A percentile compares a stretch with the other conserved stretches of the same genome.
phyloP scores from a whole-genome alignment of 2,888 invertebrate genomes.

The Kuschelorhynchus macadamiae region DNA sequence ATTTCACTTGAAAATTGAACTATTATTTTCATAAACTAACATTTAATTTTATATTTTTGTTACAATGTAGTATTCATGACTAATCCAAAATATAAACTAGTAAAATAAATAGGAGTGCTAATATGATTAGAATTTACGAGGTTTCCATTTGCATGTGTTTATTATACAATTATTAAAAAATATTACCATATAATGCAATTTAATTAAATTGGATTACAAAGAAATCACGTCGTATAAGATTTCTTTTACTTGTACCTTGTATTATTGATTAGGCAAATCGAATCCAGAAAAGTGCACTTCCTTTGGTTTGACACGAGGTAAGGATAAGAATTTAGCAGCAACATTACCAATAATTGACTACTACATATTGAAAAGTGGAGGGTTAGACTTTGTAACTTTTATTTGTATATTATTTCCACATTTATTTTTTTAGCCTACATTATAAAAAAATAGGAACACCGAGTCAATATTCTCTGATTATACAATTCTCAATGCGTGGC shows the following conservation, averaged over 20 bases:
- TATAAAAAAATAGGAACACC: too few relatives aligned
- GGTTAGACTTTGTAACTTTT: too few relatives aligned
- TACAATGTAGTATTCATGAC: too few relatives aligned
- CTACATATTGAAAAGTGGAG: too few relatives aligned
- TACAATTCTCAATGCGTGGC: too few relatives aligned
- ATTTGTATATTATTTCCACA: too few relatives aligned
- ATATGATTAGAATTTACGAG: conserved; percentile 26
- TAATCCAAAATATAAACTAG: neutral
- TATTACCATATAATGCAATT: conserved; percentile 61
- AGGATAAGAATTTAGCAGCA: neutral
- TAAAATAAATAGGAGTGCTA: conserved; percentile 4
- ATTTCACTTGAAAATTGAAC: too few relatives aligned
- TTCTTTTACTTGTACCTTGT: conserved; percentile 52
- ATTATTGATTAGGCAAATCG: conserved; percentile 54
- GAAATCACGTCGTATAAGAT: conserved; percentile 58
- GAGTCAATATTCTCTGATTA: too few relatives aligned
- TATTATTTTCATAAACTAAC: too few relatives aligned
- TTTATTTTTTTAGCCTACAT: too few relatives aligned
- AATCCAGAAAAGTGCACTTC: conserved; percentile 56
- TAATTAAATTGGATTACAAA: conserved; percentile 61
- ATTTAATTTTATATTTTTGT: too few relatives aligned
- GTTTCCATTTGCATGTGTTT: conserved; percentile 45
- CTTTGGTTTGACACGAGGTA: conserved; percentile 29
- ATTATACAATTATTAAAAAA: conserved; percentile 52
- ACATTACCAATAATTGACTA: too few relatives aligned